Conservation (phyloP, 2,888 invertebrate species). For the Morpho helenor region DNA sequence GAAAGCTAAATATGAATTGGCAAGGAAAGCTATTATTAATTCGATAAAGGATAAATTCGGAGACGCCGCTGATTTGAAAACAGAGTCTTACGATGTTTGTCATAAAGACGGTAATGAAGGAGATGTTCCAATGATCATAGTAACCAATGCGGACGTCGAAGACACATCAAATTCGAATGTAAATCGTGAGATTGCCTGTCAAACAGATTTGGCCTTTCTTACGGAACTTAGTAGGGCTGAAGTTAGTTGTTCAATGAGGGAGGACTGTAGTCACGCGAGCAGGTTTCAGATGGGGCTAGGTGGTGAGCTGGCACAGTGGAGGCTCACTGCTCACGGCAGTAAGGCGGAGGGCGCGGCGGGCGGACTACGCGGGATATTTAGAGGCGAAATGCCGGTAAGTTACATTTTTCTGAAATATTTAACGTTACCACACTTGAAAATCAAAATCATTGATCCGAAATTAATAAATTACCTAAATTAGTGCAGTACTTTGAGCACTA, state of each 20-base stretch:
- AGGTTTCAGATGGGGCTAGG: conserved; percentile 68
- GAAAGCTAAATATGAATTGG: conserved; percentile 56
- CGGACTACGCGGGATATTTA: conserved; percentile 55
- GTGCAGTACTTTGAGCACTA: no score
- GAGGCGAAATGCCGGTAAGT: conserved; percentile 69
- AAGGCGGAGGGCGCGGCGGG: conserved; percentile 62
- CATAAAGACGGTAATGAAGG: conserved; percentile 47
- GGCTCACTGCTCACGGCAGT: conserved; percentile 58
- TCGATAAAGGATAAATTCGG: conserved; percentile 66
- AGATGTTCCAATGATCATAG: conserved; percentile 49
- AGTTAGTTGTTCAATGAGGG: conserved; percentile 33
- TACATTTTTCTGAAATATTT: conserved; percentile 6
- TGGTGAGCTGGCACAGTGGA: conserved; percentile 70
- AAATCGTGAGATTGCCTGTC: conserved; percentile 39
- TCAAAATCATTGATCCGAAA: no score
- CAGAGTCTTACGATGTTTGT: conserved; percentile 35
- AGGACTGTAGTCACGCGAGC: conserved; percentile 64
- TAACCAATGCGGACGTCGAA: conserved; percentile 64
- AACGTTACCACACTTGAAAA: neutral
- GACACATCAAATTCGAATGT: conserved; percentile 70
- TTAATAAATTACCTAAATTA: no score
- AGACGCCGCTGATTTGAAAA: conserved; percentile 36
- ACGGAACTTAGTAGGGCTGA: conserved; percentile 41
- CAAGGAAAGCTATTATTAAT: conserved; percentile 62
- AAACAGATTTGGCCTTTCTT: conserved; percentile 37